Conservation (phyloP, 2,888 invertebrate species). For the Tribolium freemani region DNA sequence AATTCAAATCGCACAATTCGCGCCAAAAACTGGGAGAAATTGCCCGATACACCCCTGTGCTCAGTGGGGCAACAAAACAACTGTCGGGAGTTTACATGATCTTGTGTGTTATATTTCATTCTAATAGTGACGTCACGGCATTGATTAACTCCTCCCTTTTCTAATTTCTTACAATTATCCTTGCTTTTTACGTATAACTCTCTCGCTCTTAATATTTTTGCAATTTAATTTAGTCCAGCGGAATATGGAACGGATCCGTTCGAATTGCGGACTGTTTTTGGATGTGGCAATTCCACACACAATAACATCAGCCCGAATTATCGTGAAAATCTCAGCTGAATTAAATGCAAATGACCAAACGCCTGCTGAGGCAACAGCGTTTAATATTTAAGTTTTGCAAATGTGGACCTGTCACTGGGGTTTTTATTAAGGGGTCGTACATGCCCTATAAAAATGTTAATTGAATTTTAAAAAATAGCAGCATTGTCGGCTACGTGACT, state of each 20-base stretch:
- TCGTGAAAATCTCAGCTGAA: background rate
- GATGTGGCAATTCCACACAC: constrained; percentile 19
- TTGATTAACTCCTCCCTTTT: constrained; percentile 62
- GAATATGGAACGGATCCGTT: constrained; percentile 29
- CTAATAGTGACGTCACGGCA: constrained; percentile 59
- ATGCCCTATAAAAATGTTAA: constrained; percentile 2
- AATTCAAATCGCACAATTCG: constrained; percentile 4
- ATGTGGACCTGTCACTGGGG: background rate
- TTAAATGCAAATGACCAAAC: background rate
- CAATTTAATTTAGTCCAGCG: constrained; percentile 19
- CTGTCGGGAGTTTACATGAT: constrained; percentile 49
- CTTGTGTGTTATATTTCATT: constrained; percentile 58
- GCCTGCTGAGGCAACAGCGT: background rate
- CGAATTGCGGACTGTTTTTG: constrained; percentile 6
- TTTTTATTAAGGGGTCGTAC: background rate
- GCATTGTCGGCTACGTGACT: constrained; percentile 35
- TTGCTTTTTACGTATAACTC: constrained; percentile 53
- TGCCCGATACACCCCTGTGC: constrained; percentile 15
- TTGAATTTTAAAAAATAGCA: constrained; percentile 12
- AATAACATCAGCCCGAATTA: constrained; percentile 26
- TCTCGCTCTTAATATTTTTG: constrained; percentile 33
- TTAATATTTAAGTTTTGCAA: background rate
- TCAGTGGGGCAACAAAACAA: constrained; percentile 28
- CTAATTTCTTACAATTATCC: constrained; percentile 57
- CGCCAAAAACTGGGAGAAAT: background rate